Evolutionary conservation across 2,113 vertebrate species (phyloP).

Genomic region (Eira barbara): DNA sequence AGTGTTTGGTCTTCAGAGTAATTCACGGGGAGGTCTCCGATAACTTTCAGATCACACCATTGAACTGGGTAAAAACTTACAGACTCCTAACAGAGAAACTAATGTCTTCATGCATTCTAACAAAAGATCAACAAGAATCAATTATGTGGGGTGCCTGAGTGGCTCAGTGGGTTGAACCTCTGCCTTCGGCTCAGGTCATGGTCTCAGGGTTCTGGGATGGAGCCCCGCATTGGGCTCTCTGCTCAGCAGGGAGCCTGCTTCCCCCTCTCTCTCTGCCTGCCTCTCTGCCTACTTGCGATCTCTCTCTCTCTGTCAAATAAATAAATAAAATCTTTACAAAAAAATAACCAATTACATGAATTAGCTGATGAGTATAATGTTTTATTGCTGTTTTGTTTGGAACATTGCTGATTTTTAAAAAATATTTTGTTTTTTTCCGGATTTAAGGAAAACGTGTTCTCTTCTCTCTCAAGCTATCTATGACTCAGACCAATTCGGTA

Average conservation of each 20-base stretch:
- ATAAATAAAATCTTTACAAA: too few species aligned
- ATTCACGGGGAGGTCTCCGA: neutral
- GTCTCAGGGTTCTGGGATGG: too few species aligned
- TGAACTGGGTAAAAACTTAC: neutral
- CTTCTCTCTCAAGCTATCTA: neutral
- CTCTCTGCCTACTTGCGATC: too few species aligned
- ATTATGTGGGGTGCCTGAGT: neutral
- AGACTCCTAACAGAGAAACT: neutral
- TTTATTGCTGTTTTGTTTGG: neutral
- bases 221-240: too few species aligned
- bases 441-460: neutral
- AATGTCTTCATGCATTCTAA: neutral
- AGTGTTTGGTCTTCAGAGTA: neutral
- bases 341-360: neutral
- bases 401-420: neutral
- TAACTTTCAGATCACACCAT: neutral
- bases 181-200: too few species aligned
- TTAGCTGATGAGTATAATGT: neutral
- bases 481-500: neutral
- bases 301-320: too few species aligned
- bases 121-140: neutral
- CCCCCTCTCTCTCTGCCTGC: too few species aligned
- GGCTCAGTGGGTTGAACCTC: too few species aligned
- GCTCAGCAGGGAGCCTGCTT: too few species aligned
- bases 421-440: neutral